Evolutionary conservation across 1,140 invertebrate genomes (phyloP).

Genomic region (Ridgeia piscesae): DNA sequence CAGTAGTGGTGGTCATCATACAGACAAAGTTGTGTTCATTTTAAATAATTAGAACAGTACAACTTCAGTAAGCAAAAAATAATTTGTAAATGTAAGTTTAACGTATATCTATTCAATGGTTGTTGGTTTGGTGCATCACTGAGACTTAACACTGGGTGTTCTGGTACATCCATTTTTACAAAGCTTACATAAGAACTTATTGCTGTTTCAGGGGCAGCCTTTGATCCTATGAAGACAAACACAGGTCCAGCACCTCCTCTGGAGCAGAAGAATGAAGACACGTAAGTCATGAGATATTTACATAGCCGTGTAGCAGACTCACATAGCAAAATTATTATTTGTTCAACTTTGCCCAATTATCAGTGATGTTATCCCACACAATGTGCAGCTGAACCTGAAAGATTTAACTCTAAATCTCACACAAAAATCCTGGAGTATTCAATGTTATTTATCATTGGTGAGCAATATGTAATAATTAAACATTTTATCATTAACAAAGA

Average conservation of each 20-base stretch:
- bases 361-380: neutral
- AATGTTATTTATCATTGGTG: too few relatives aligned
- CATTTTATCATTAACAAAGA: too few relatives aligned
- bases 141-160: neutral
- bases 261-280: slow-evolving; percentile 74
- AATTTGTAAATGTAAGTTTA: neutral
- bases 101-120: neutral
- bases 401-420: too few relatives aligned
- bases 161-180: too few relatives aligned
- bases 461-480: too few relatives aligned
- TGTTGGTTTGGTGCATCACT: neutral
- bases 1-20: neutral
- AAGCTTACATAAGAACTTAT: neutral
- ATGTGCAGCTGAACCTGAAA: neutral
- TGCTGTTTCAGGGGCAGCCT: slow-evolving; percentile 60
- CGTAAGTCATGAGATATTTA: slow-evolving; percentile 59
- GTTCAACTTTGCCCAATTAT: neutral
- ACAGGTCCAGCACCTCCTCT: slow-evolving; percentile 63
- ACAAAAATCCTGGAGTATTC: too few relatives aligned
- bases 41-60: neutral
- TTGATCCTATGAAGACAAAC: slow-evolving; percentile 76
- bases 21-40: neutral
- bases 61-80: neutral
- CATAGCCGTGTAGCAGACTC: neutral
- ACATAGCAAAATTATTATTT: neutral